Conservation (phyloP, 2,797 vertebrate genomes). For the Hapalemur alaotrensis region DNA sequence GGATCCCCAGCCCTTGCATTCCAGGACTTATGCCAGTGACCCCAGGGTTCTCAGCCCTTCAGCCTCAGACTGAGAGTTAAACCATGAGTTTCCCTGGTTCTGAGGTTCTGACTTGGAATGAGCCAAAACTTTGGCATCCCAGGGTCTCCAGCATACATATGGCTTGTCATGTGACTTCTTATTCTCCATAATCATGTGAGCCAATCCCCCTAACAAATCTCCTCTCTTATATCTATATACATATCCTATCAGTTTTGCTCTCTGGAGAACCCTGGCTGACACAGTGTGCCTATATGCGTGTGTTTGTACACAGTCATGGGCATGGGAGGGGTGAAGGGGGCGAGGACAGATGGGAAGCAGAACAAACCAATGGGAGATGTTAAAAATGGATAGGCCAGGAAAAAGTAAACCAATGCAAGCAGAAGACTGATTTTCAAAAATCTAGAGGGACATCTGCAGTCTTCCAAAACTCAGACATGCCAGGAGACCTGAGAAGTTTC, state of each 20-base stretch:
- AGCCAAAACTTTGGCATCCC: not conserved
- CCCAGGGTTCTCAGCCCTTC: not conserved
- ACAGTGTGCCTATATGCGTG: accelerated
- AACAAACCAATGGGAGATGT: not conserved
- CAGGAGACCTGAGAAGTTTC: not conserved
- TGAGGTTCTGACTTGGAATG: not conserved
- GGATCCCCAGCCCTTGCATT: not conserved
- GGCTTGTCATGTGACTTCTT: not conserved
- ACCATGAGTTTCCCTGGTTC: not conserved
- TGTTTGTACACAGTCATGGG: too few species aligned
- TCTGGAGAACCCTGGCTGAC: not conserved
- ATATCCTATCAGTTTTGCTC: not conserved
- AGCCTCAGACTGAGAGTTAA: not conserved
- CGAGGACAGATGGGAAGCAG: not conserved
- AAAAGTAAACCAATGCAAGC: not conserved
- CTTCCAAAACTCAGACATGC: not conserved
- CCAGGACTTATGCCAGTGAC: too few species aligned
- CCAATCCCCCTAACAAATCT: not conserved
- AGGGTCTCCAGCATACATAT: not conserved
- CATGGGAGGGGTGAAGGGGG: too few species aligned
- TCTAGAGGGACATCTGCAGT: not conserved
- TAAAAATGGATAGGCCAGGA: not conserved
- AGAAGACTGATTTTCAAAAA: not conserved
- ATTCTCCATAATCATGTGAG: not conserved
- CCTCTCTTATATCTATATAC: not conserved